Conservation (phyloP, 2,888 invertebrate species). For the Lycophotia porphyrea region DNA sequence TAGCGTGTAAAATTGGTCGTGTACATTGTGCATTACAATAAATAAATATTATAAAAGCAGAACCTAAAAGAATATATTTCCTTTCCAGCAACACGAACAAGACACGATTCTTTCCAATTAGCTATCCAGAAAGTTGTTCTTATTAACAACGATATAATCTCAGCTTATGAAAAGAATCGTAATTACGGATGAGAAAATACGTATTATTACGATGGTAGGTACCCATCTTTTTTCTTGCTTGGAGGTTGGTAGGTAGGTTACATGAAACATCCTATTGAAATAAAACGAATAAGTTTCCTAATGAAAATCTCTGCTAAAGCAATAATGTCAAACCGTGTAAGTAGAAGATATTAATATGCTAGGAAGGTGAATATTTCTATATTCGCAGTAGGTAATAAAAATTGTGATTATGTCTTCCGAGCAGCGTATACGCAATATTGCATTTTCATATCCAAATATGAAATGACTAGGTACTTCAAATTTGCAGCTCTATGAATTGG, state of each 20-base stretch:
- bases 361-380: constrained; percentile 2
- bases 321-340: not conserved
- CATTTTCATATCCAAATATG: not conserved
- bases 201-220: not conserved
- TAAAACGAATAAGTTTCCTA: constrained; percentile 6
- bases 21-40: too few species aligned
- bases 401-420: not conserved
- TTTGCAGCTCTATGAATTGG: not conserved
- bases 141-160: constrained; percentile 16
- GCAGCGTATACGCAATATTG: constrained; percentile 20
- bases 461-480: not conserved
- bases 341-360: constrained; percentile 9
- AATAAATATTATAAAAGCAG: not conserved
- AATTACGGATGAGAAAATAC: constrained; percentile 10
- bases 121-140: constrained; percentile 15
- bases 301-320: not conserved
- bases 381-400: constrained; percentile 7
- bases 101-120: constrained; percentile 35
- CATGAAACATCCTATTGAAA: not conserved
- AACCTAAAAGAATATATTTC: not conserved
- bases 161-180: constrained; percentile 20
- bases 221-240: not conserved
- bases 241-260: not conserved
- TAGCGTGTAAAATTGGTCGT: too few species aligned
- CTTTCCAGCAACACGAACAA: not conserved